Evolutionary conservation across 2,113 vertebrate species (phyloP), one percentile per base, ranked within the genome.

Genomic region (Forbesichthys papilliferus): DNA sequence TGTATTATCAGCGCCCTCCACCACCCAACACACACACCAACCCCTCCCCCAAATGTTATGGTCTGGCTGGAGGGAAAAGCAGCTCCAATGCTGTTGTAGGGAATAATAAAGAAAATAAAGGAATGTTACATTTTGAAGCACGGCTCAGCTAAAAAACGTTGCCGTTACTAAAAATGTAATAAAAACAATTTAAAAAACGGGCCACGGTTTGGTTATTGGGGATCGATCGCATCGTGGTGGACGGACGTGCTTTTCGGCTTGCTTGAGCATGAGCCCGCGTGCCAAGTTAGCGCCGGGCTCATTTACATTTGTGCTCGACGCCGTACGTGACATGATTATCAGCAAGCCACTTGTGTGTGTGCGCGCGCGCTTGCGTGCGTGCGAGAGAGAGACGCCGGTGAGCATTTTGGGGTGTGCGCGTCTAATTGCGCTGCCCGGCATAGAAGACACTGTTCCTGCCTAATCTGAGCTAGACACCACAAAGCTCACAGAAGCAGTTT

Each of bases 351-450:
- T 61, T 5, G 8, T 11, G 42, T 16, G 42, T 34, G 57, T 54
- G 52, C 2, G 53, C 3, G 53, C 0, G 53, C 33, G 16, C 27
- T 0, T 11, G 42, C 9, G 42, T 46, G 11, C 11, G 57, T 16
- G 16, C 18, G 61, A 6, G 61, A 18, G 3, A 3, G 61, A 14
- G 42, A 3, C 14, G 20, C 4, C 16, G 10, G 61, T 33, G 33
- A 58, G 9, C 10, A 16, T 5, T 9, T n/a, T 2, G 9, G 59
- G 59, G 59, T 18, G 59, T 48, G 77, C 72, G 54, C 74, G 83
- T 87, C 79, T 87, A 90, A 91, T 88, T 92, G 88, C 71, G 56
- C 78, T 88, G 89, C 84, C 83, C 61, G 69, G 77, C 80, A 74
- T 84, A 75, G 79, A 69, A 83, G 48, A 78, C 68, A 80, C 75